Evolutionary conservation across 1,140 invertebrate species (phyloP).

Genomic region (Magallana gigas): DNA sequence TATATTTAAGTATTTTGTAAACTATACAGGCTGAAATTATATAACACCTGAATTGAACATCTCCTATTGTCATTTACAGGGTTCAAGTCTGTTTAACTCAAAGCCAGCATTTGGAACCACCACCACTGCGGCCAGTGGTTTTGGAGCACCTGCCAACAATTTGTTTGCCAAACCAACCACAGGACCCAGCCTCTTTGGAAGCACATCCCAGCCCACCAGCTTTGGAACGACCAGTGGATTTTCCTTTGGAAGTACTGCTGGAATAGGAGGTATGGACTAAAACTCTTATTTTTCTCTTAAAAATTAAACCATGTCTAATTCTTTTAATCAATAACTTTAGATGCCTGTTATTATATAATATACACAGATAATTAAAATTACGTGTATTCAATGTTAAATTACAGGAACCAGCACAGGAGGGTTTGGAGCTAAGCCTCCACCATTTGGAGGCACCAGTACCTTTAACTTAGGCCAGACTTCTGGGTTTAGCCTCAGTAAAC

Average conservation of each 20-base stretch:
- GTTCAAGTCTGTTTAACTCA: slow-evolving; percentile 78
- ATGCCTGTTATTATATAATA: too few relatives aligned
- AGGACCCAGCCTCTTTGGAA: slow-evolving; percentile 48
- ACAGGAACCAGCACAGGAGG: not conserved
- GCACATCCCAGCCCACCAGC: slow-evolving; percentile 18
- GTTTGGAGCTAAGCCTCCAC: slow-evolving; percentile 32
- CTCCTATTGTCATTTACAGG: slow-evolving; percentile 56
- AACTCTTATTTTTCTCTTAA: too few relatives aligned
- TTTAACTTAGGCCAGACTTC: slow-evolving; percentile 17
- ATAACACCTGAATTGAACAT: not conserved
- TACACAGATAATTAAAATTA: too few relatives aligned
- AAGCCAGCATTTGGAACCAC: slow-evolving; percentile 81
- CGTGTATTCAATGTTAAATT: too few relatives aligned
- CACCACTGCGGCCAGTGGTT: slow-evolving; percentile 68
- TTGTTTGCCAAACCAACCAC: slow-evolving; percentile 69
- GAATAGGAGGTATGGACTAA: not conserved
- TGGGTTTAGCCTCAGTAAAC: not conserved
- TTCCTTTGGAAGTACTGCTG: not conserved
- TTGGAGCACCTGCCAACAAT: slow-evolving; percentile 63
- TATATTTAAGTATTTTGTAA: too few relatives aligned
- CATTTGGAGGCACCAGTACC: slow-evolving; percentile 38
- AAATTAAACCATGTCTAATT: too few relatives aligned
- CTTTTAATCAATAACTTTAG: too few relatives aligned
- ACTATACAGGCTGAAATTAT: too few relatives aligned
- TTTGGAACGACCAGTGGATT: slow-evolving; percentile 43